These are phyloP conservation scores for Coryphaenoides rupestris DNA, from an alignment of 2,113 vertebrate species.

Conservation along the genomic window DNA sequence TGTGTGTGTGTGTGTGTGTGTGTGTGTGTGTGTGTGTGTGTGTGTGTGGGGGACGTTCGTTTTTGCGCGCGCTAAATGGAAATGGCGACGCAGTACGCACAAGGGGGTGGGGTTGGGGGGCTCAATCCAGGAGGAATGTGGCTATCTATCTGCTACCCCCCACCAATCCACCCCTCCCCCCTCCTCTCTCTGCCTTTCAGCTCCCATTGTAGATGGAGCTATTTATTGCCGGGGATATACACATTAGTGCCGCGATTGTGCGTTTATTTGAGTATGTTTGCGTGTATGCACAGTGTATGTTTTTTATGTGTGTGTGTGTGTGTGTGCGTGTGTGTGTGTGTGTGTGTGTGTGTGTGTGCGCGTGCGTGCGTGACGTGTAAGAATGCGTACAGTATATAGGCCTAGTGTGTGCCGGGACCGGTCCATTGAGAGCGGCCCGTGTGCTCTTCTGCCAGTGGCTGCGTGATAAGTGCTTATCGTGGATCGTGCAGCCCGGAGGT, in stretches of 20 bases:
- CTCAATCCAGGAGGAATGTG: too few species aligned
- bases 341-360: constrained; percentile 10
- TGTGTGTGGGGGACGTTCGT: too few species aligned
- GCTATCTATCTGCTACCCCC: too few species aligned
- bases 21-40: too few species aligned
- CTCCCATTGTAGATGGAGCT: constrained; percentile 66
- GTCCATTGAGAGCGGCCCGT: constrained; percentile 55
- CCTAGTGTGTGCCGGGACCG: constrained; percentile 27
- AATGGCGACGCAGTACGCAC: constrained; percentile 72
- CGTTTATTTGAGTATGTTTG: background rate
- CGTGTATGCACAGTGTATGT: constrained; percentile 5
- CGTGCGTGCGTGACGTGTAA: constrained; percentile 5
- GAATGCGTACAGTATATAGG: background rate
- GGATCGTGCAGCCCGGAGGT: constrained; percentile 65
- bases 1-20: too few species aligned
- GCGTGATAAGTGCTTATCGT: constrained; percentile 72
- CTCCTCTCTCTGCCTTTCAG: constrained; percentile 47
- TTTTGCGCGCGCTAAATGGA: constrained; percentile 67
- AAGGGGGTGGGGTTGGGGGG: too few species aligned
- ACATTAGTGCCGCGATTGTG: constrained; percentile 50
- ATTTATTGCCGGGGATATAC: constrained; percentile 62
- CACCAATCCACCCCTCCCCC: constrained; percentile 62
- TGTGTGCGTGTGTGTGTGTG: constrained; percentile 4
- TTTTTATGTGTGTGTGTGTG: too few species aligned
- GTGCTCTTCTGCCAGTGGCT: constrained; percentile 51